Base-by-base conservation (phyloP, 2,113 vertebrate species). In the Sitta europaea region DNA sequence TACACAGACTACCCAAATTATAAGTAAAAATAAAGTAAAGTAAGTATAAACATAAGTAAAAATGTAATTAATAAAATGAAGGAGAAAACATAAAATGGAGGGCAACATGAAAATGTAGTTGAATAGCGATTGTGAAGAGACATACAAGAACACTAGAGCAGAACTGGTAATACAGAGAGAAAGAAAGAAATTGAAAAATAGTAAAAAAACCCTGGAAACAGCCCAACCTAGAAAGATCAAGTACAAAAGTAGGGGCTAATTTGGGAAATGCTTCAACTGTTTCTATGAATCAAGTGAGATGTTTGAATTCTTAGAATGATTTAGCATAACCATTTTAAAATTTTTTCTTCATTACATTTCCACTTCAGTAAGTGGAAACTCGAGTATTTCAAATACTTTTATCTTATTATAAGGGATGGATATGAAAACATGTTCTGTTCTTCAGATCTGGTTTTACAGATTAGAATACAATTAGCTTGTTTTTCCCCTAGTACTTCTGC, bases 71-170 rank as follows among this genome's bases (percentile, higher is more conserved):
- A 33, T 28, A 76, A 80, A 51, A 66, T 66, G 3, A 47, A 21
- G 17, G 3, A n/a, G 6, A 28, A 61, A 62, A 53, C 14, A 43
- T 23, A 59, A 77, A 88, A 74, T 47, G 3, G 9, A 68, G 5
- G 2, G 17, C 40, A 29, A 43, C 20, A 35, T 21, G 13, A 77
- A 88, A 82, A 45, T 28, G 2, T 35, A n/a, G 7, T 29, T 48
- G 8, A 55, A 62, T 67, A 6, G 16, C 78, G 7, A 47, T 14
- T 42, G 12, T 57, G 25, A 80, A 50, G 40, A 68, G 15, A 21
- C 2, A 22, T 27, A 5, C 1, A 36, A 45, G 20, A 86, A 24
- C 35, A 33, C 0, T 42, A n/a, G 11, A 42, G 16, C 5, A 35
- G 59, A 74, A 35, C 6, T 3, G 3, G 14, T 20, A n/a, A 53